Evolutionary conservation across 2,797 vertebrate genomes (phyloP).

Genomic region (Manis pentadactyla): DNA sequence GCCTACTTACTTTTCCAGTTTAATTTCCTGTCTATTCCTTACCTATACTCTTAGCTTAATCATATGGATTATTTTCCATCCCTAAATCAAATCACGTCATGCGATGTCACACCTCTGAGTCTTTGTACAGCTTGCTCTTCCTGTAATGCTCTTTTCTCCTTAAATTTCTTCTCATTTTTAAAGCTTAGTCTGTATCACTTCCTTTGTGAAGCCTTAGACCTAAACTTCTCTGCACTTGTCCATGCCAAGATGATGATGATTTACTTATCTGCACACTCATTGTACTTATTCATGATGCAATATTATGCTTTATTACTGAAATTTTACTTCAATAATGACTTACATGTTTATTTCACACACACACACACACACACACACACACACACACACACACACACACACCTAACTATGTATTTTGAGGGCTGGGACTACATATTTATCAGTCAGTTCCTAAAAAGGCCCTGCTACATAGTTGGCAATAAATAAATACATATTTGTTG

Average conservation of each 20-base stretch:
- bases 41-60: not conserved
- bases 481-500: not conserved
- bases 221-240: not conserved
- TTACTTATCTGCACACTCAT: not conserved
- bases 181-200: not conserved
- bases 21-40: not conserved
- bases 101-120: not conserved
- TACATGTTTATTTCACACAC: not conserved
- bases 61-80: not conserved
- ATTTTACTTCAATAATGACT: not conserved
- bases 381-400: not conserved
- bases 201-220: not conserved
- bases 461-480: not conserved
- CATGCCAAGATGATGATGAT: not conserved
- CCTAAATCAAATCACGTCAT: not conserved
- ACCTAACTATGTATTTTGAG: not conserved
- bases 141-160: not conserved
- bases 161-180: not conserved
- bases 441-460: not conserved
- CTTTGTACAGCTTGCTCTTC: not conserved
- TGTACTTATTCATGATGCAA: not conserved
- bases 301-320: not conserved
- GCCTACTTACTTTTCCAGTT: not conserved
- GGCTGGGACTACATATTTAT: not conserved
- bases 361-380: not conserved